Conservation (phyloP, 2,113 vertebrate species). For the Odocoileus virginianus region DNA sequence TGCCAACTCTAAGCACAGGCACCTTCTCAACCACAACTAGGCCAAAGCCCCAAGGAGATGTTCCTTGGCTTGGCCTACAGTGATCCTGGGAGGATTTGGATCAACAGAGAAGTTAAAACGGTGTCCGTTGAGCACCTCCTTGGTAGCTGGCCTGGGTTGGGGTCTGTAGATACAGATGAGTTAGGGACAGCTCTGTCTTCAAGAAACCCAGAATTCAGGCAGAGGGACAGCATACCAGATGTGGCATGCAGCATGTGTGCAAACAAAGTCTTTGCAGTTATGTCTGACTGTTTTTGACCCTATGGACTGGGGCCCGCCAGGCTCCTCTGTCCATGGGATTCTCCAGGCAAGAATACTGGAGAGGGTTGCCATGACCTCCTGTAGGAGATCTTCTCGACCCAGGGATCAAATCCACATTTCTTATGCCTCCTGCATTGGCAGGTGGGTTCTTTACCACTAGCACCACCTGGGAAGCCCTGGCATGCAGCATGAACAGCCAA, state of each 20-base stretch:
- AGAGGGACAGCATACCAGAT: accelerated
- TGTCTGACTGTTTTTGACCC: not conserved
- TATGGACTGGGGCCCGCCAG: accelerated
- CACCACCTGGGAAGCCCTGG: not conserved
- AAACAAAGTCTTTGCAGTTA: not conserved
- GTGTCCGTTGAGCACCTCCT: accelerated
- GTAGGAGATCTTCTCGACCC: not conserved
- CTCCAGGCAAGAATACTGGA: not conserved
- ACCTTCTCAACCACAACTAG: accelerated
- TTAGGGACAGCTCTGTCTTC: not conserved
- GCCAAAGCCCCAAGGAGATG: accelerated
- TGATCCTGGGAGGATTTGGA: not conserved
- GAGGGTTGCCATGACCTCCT: not conserved
- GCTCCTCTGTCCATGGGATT: not conserved
- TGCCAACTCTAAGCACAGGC: not conserved
- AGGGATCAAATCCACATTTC: not conserved
- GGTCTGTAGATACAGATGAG: not conserved
- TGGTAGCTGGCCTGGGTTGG: not conserved
- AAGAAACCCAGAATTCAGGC: not conserved
- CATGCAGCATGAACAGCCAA: too few species aligned
- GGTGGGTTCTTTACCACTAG: not conserved
- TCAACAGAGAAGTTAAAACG: not conserved
- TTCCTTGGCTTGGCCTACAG: not conserved
- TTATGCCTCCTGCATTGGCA: not conserved
- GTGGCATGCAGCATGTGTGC: accelerated